Evolutionary conservation across 2,888 invertebrate species (phyloP).

Genomic region (Heliconius ismenius): DNA sequence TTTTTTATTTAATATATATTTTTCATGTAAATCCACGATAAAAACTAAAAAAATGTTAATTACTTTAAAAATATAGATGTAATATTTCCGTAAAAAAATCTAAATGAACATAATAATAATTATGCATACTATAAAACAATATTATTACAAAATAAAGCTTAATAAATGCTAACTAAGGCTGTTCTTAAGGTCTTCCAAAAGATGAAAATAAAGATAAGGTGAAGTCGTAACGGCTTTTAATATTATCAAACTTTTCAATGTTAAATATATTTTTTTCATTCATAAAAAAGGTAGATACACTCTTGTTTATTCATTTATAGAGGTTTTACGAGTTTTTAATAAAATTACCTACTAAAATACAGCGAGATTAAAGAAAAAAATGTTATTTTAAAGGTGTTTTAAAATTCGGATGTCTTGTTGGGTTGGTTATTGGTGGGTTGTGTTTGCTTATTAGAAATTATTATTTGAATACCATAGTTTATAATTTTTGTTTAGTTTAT

Average conservation of each 20-base stretch:
- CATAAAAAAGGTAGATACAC: slow-evolving; percentile 22
- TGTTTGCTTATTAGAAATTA: slow-evolving; percentile 18
- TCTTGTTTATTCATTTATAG: slow-evolving; percentile 17
- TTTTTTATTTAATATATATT: too few relatives aligned
- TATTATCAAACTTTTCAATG: slow-evolving; percentile 19
- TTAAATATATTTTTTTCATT: slow-evolving; percentile 27
- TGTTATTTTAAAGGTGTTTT: slow-evolving; percentile 13
- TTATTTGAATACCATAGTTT: background rate
- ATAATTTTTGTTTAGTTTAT: background rate
- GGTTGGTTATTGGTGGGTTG: slow-evolving; percentile 40
- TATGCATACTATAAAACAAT: background rate
- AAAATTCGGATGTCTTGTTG: slow-evolving; percentile 16
- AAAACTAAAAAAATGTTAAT: background rate
- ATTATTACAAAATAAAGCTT: background rate
- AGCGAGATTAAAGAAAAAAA: background rate
- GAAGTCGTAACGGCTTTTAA: slow-evolving; percentile 19
- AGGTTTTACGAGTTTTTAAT: slow-evolving; percentile 25
- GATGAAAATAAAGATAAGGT: slow-evolving; percentile 25
- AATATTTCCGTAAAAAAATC: background rate
- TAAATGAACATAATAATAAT: background rate
- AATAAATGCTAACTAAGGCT: background rate
- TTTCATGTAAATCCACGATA: too few relatives aligned
- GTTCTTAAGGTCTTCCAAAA: background rate
- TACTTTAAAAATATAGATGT: background rate
- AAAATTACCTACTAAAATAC: slow-evolving; percentile 14